Percentiles rank a stretch among this genome's conserved stretches.
Conservation (phyloP, 2,797 vertebrate species). For the Craterocephalus amniculus region DNA sequence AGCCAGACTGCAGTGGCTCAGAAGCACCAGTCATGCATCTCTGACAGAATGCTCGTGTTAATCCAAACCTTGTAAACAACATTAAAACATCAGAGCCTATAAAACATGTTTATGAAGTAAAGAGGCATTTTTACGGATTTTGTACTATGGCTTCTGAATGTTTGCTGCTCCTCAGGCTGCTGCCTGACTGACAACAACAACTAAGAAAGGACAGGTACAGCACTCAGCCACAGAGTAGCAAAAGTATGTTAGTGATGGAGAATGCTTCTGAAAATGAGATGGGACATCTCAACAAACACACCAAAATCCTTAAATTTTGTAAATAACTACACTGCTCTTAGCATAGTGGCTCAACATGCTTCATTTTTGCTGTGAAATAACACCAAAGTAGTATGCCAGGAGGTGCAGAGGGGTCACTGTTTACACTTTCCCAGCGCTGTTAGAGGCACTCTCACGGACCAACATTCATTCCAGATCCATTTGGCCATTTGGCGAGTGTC, state of each 20-base stretch:
- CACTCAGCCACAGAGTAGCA: constrained; percentile 14
- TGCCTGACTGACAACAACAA: constrained; percentile 34
- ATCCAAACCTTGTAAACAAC: constrained; percentile 84
- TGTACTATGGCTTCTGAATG: constrained; percentile 57
- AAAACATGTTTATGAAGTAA: constrained; percentile 86
- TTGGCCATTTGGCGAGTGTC: constrained; percentile 45
- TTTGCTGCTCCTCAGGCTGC: constrained; percentile 32
- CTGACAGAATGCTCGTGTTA: constrained; percentile 64
- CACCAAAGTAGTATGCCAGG: constrained; percentile 48
- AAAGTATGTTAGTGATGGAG: not conserved
- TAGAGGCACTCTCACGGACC: constrained; percentile 52
- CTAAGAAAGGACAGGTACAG: constrained; percentile 7
- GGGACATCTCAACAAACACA: not conserved
- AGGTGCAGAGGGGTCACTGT: constrained; percentile 54
- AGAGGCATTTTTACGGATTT: constrained; percentile 78
- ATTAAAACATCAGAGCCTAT: constrained; percentile 82
- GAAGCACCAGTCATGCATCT: constrained; percentile 59
- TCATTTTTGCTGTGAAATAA: constrained; percentile 57
- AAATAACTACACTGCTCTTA: constrained; percentile 35
- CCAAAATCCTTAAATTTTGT: not conserved
- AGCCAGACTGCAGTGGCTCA: constrained; percentile 68
- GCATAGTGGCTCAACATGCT: constrained; percentile 30
- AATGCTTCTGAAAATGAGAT: not conserved
- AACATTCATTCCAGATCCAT: constrained; percentile 49
- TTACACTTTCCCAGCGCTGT: constrained; percentile 61